Base-by-base conservation (phyloP, 2,888 invertebrate genomes). In the Erpobdella octoculata region DNA sequence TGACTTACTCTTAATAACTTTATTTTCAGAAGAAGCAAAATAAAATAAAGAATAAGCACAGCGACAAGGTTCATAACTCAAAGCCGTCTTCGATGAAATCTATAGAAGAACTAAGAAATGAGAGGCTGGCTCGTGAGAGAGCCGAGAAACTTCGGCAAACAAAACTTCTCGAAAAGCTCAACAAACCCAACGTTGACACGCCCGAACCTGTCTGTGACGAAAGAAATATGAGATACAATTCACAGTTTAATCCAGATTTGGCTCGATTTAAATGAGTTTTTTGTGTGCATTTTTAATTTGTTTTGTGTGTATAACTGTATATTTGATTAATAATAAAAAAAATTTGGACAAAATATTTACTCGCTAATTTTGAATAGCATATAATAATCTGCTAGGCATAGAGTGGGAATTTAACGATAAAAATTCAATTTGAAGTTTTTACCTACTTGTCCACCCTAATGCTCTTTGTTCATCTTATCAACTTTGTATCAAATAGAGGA, bases 221-320 rank as follows among this genome's bases (percentile, higher is more conserved):
- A 18, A 83, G 89, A 35, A 86, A 88, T 76, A 90, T 91, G 79
- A 91, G 90, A 84, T 97, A 97, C 81, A 94, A 94, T 85, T 93
- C 93, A 2, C 95, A 96, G 82, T 97, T 93, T 83, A 96, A 95
- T 86, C 97, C 97, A 37, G 84, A 85, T 62, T 78, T 86, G 1
- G 38, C 67, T 53, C 53, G 53, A 28, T 25, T 28, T 15, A 53
- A 28, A 53, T n/a, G n/a, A n/a, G n/a, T n/a, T n/a, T n/a, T n/a
- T n/a, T n/a, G n/a, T n/a, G n/a, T n/a, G n/a, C n/a, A n/a, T n/a
- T n/a, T n/a, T n/a, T n/a, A n/a, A n/a, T n/a, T n/a, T n/a, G n/a
- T n/a, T n/a, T n/a, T n/a, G n/a, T n/a, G n/a, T n/a, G n/a, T n/a
- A n/a, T n/a, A n/a, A n/a, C n/a, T n/a, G n/a, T n/a, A n/a, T n/a